phyloP scores from a whole-genome alignment of 2,797 vertebrate genomes.

The Heliangelus exortis region DNA sequence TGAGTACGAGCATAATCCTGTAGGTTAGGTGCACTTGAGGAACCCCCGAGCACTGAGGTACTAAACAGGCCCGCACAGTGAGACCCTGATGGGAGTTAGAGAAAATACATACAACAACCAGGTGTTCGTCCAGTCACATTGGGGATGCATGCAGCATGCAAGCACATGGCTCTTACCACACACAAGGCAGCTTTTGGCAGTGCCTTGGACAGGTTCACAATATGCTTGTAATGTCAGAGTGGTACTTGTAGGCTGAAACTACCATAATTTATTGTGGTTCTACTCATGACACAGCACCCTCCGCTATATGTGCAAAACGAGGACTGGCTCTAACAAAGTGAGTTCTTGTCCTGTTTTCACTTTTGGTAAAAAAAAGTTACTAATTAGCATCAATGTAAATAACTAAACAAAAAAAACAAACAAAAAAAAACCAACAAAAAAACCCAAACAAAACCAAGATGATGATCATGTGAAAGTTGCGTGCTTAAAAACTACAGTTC shows the following conservation, averaged over 20 bases:
- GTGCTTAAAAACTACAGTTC: neutral
- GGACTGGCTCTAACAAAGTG: slow-evolving; percentile 49
- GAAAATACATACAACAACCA: slow-evolving; percentile 91
- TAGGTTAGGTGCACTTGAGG: slow-evolving; percentile 95
- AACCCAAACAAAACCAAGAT: neutral
- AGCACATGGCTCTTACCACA: slow-evolving; percentile 86
- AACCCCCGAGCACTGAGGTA: slow-evolving; percentile 91
- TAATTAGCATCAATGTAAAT: slow-evolving; percentile 55
- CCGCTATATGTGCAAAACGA: slow-evolving; percentile 59
- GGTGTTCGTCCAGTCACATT: slow-evolving; percentile 86
- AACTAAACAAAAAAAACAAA: neutral
- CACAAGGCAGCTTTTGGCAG: slow-evolving; percentile 79
- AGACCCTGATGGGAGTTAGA: slow-evolving; percentile 94
- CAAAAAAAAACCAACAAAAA: too few species aligned
- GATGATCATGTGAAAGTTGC: neutral
- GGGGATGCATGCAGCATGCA: slow-evolving; percentile 88
- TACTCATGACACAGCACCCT: slow-evolving; percentile 59
- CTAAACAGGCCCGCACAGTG: slow-evolving; percentile 94
- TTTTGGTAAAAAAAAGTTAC: slow-evolving; percentile 61
- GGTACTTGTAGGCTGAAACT: slow-evolving; percentile 65
- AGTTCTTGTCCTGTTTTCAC: slow-evolving; percentile 56
- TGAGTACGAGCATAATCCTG: slow-evolving; percentile 94
- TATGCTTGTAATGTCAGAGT: slow-evolving; percentile 80
- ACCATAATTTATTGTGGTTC: slow-evolving; percentile 62
- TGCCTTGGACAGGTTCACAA: slow-evolving; percentile 80